Evolutionary conservation across 1,140 invertebrate genomes (phyloP).

Genomic region (Drosophila setifemur): DNA sequence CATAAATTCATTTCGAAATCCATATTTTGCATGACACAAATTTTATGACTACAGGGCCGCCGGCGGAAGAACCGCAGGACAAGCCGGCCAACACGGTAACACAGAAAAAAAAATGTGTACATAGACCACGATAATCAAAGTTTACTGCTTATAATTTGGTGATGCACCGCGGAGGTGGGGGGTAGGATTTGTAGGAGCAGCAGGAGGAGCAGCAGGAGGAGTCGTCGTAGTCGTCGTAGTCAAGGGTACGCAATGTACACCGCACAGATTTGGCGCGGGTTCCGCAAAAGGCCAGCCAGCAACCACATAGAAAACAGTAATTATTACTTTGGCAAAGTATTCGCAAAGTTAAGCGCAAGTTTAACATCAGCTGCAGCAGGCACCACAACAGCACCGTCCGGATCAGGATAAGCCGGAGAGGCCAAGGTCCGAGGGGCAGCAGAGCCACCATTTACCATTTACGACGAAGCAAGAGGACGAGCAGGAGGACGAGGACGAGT

Average conservation of each 20-base stretch:
- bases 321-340: slow-evolving; percentile 50
- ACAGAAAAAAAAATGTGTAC: not conserved
- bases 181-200: too few relatives aligned
- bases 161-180: slow-evolving; percentile 16
- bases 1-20: slow-evolving; percentile 62
- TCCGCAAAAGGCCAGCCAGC: slow-evolving; percentile 11
- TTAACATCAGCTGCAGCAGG: not conserved
- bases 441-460: too few relatives aligned
- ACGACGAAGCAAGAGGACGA: too few relatives aligned
- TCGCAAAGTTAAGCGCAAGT: slow-evolving; percentile 32
- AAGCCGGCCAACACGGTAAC: not conserved
- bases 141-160: slow-evolving; percentile 54
- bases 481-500: too few relatives aligned
- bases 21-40: slow-evolving; percentile 58
- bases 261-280: slow-evolving; percentile 13
- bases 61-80: not conserved
- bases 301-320: slow-evolving; percentile 48
- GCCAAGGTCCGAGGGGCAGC: too few relatives aligned
- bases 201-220: too few relatives aligned
- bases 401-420: too few relatives aligned
- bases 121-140: slow-evolving; percentile 46
- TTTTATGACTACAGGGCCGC: slow-evolving; percentile 42
- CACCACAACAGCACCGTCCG: too few relatives aligned
- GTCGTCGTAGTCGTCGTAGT: too few relatives aligned
- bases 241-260: slow-evolving; percentile 10